Evolutionary conservation across 2,888 invertebrate genomes (phyloP).

Genomic region (Drosophila mayaguana): DNA sequence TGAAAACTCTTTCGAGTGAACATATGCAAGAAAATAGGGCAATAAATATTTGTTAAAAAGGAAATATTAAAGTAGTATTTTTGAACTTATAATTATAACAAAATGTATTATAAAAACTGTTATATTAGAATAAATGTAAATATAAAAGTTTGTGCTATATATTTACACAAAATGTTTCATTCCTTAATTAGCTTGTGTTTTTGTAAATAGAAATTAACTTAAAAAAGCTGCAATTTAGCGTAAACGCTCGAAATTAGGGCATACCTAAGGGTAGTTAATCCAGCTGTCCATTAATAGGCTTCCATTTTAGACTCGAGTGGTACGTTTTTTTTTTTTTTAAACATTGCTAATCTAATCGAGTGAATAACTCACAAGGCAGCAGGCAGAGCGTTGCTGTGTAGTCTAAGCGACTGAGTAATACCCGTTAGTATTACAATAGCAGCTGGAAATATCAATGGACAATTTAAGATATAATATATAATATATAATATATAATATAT

Average conservation of each 20-base stretch:
- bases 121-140: too few relatives aligned
- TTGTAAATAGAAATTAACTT: background rate
- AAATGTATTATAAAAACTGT: too few relatives aligned
- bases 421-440: background rate
- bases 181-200: background rate
- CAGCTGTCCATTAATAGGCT: background rate
- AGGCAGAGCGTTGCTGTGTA: background rate
- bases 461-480: too few relatives aligned
- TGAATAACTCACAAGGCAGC: background rate
- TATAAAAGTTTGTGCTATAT: background rate
- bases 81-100: too few relatives aligned
- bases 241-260: too few relatives aligned
- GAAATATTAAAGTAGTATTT: too few relatives aligned
- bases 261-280: background rate
- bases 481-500: too few relatives aligned
- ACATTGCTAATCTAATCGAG: slow-evolving; percentile 8
- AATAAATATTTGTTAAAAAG: background rate
- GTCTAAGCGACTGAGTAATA: background rate
- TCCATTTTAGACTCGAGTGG: background rate
- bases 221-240: background rate
- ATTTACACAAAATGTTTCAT: background rate
- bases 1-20: background rate
- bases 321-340: background rate
- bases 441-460: background rate
- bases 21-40: background rate